Base-by-base conservation (phyloP, 2,113 vertebrate species). In the Alligator sinensis region DNA sequence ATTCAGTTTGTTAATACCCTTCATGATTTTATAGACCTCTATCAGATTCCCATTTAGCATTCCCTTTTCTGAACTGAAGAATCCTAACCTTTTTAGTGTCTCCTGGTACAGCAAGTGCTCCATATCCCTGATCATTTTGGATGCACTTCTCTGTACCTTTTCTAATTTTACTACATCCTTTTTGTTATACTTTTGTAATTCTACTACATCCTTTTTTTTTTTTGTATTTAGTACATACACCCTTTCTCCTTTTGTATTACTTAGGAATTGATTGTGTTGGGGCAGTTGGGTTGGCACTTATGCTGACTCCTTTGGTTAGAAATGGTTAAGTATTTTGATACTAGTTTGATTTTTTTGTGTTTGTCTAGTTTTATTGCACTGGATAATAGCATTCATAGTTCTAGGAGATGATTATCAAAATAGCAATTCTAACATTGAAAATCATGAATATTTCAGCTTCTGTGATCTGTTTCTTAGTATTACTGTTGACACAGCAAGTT, bases 401-500 rank as follows among this genome's bases (percentile, higher is more conserved):
- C 28, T 66, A n/a, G n/a, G n/a, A 30, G n/a, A n/a, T 9, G n/a
- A 68, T n/a, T 68, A 10, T 68, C 64, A 68, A 30, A 68, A 9
- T 68, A 14, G n/a, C 28, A 64, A 19, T 68, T 68, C n/a, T 17
- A 68, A n/a, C 94, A 86, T 63, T 85, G 27, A 92, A 92, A 95
- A 93, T 59, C 94, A 91, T 80, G 55, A 13, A 9, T 55, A 68
- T 68, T 17, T 68, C n/a, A 63, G 58, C 88, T 92, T 95, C 94
- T 91, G 91, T 92, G 34, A 94, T 96, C 94, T 90, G 59, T 86
- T 82, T 88, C 57, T 83, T 83, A 59, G 30, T 81, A 81, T 89
- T 93, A 90, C 77, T 90, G 74, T 83, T 94, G 84, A 54, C 63
- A 88, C 30, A 78, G 60, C 95, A 96, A 90, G 68, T 22, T 55